Conservation (phyloP, 2,113 vertebrate species). For the Cynopterus brachyotis region DNA sequence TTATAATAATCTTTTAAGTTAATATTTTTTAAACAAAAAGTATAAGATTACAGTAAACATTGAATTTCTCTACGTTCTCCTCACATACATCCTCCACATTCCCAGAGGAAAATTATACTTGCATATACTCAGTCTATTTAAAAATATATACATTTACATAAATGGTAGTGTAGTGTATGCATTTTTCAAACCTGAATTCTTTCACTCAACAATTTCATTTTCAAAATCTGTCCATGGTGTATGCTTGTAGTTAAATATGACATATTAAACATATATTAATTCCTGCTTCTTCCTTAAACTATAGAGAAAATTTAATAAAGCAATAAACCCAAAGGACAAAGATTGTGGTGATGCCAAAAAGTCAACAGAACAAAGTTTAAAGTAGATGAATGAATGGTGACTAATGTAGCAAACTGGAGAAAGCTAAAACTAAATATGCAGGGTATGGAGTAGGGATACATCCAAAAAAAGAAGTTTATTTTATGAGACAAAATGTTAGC, state of each 20-base stretch:
- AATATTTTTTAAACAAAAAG: background rate
- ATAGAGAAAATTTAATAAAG: background rate
- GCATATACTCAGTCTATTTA: background rate
- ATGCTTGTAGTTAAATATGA: background rate
- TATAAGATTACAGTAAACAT: background rate
- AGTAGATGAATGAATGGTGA: background rate
- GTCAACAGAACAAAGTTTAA: background rate
- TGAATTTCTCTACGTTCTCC: background rate
- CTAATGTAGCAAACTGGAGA: background rate
- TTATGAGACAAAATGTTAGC: background rate
- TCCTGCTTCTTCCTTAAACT: background rate
- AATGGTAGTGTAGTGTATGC: background rate
- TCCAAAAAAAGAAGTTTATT: background rate
- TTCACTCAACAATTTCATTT: background rate
- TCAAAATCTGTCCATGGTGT: background rate
- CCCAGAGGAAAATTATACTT: background rate
- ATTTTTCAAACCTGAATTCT: background rate
- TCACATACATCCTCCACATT: background rate
- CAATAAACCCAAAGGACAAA: background rate
- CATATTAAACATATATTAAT: background rate
- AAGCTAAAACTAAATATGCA: background rate
- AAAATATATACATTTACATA: background rate
- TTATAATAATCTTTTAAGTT: background rate
- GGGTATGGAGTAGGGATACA: fast-evolving
- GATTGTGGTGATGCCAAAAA: background rate